Conservation (phyloP, 2,113 vertebrate species). For the Crotophaga sulcirostris region DNA sequence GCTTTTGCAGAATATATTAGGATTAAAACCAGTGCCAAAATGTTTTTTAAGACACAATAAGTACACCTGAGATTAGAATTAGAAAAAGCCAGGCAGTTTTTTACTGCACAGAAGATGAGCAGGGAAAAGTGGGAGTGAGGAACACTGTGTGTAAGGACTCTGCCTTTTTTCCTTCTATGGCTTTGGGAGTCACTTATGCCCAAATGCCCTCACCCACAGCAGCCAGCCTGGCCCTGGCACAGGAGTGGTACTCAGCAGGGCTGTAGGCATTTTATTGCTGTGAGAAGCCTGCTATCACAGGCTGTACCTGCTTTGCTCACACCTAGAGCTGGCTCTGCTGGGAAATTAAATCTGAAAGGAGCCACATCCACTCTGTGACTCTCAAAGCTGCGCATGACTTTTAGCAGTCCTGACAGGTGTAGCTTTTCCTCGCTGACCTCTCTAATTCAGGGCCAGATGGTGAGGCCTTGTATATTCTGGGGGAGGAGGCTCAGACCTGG, state of each 20-base stretch:
- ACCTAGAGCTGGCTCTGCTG: not conserved
- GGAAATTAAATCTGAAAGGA: not conserved
- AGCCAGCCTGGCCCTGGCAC: not conserved
- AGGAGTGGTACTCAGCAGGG: not conserved
- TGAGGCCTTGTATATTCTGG: not conserved
- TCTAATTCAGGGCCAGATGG: not conserved
- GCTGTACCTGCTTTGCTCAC: not conserved
- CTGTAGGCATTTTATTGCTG: fast-evolving
- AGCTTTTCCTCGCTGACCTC: not conserved
- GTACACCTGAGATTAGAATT: not conserved
- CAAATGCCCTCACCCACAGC: fast-evolving
- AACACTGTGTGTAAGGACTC: not conserved
- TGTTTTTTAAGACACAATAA: not conserved
- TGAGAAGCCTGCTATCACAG: not conserved
- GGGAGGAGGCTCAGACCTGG: not conserved
- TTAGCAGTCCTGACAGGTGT: not conserved
- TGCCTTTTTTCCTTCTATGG: not conserved
- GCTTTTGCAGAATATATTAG: not conserved
- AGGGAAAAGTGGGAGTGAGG: not conserved
- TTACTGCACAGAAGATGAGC: not conserved
- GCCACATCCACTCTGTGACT: not conserved
- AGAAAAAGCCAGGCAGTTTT: not conserved
- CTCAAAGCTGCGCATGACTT: not conserved
- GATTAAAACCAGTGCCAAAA: not conserved
- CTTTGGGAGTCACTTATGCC: not conserved